Conservation (phyloP, 2,888 invertebrate species). For the Hydroisotoma schaefferi region DNA sequence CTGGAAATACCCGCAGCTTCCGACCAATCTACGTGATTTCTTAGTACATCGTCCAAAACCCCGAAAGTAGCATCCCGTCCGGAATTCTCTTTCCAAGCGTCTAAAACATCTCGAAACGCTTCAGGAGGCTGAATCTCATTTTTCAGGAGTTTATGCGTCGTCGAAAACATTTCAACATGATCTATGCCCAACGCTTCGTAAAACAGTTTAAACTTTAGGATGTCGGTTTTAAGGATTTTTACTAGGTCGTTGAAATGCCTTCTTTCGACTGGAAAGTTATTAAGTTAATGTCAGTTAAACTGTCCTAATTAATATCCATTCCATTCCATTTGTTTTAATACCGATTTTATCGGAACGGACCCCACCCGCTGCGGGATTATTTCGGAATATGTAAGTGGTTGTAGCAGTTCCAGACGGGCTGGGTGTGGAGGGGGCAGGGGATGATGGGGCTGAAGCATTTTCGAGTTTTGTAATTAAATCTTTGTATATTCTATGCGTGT, state of each 20-base stretch:
- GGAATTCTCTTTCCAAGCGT: slow-evolving; percentile 38
- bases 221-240: slow-evolving; percentile 35
- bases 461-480: slow-evolving; percentile 41
- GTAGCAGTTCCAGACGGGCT: slow-evolving; percentile 5
- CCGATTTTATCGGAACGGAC: slow-evolving; percentile 31
- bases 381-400: slow-evolving; percentile 4
- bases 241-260: slow-evolving; percentile 42
- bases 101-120: slow-evolving; percentile 36
- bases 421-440: slow-evolving; percentile 15
- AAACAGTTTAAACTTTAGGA: slow-evolving; percentile 34
- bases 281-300: background rate
- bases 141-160: slow-evolving; percentile 30
- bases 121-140: slow-evolving; percentile 35
- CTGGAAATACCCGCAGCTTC: slow-evolving; percentile 41
- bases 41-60: slow-evolving; percentile 22
- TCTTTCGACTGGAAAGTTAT: slow-evolving; percentile 32
- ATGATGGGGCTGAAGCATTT: slow-evolving; percentile 20
- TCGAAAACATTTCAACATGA: slow-evolving; percentile 42
- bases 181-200: slow-evolving; percentile 35
- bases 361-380: slow-evolving; percentile 14
- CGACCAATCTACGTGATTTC: slow-evolving; percentile 30
- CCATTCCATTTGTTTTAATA: slow-evolving; percentile 1
- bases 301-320: background rate
- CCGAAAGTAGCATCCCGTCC: slow-evolving; percentile 36
- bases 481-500: slow-evolving; percentile 28